Evolutionary conservation across 1,140 invertebrate genomes (phyloP).

Genomic region (Bombus affinis): DNA sequence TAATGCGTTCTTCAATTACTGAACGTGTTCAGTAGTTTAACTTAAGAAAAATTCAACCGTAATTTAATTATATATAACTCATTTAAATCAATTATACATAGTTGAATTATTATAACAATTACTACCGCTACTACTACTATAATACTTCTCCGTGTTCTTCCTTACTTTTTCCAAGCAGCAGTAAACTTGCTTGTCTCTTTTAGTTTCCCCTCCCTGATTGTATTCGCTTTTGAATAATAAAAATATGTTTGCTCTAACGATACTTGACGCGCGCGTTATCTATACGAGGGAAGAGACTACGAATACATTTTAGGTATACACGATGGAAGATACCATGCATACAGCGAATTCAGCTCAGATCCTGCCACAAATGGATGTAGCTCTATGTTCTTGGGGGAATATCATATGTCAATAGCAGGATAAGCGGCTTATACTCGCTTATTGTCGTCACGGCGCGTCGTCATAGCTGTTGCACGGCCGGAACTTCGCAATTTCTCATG

Average conservation of each 20-base stretch:
- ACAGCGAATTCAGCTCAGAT: constrained; percentile 25
- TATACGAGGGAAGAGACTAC: constrained; percentile 3
- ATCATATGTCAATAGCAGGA: constrained; percentile 63
- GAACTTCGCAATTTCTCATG: constrained; percentile 24
- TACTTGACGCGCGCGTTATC: constrained; percentile 43
- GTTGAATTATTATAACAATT: neutral
- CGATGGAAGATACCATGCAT: constrained; percentile 35
- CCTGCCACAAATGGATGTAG: constrained; percentile 53
- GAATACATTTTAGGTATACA: constrained; percentile 29
- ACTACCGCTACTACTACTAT: neutral
- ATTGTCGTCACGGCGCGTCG: constrained; percentile 46
- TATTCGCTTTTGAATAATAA: constrained; percentile 40
- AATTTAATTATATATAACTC: too few relatives aligned
- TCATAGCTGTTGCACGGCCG: constrained; percentile 18
- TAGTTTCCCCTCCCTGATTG: too few relatives aligned
- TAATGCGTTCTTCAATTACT: neutral
- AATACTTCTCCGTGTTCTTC: neutral
- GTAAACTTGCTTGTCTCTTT: neutral
- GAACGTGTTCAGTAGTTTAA: neutral
- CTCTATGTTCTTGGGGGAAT: constrained; percentile 56
- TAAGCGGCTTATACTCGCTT: constrained; percentile 57
- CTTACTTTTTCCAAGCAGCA: neutral
- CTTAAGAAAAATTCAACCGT: neutral
- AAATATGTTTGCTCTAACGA: constrained; percentile 22
- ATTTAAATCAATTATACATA: too few relatives aligned